Evolutionary conservation across 2,113 vertebrate species (phyloP).

Genomic region (Ceyx margarethae): DNA sequence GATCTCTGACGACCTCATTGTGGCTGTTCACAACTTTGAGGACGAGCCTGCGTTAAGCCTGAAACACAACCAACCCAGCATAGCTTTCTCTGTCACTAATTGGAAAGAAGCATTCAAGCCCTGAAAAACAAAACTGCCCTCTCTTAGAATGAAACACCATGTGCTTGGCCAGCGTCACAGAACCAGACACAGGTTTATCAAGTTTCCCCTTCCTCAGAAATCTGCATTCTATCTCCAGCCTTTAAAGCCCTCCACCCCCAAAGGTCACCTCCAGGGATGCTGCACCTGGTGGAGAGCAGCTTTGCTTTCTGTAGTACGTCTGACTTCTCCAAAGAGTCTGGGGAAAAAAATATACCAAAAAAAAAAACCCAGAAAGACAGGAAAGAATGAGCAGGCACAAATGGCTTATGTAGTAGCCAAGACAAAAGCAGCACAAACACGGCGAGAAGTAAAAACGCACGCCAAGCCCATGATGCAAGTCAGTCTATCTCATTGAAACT

Average conservation of each 20-base stretch:
- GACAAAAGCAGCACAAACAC: neutral
- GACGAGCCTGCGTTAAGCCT: neutral
- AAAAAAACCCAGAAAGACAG: neutral
- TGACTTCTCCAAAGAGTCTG: neutral
- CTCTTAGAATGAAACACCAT: neutral
- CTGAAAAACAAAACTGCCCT: neutral
- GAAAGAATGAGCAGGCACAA: neutral
- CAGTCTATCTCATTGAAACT: neutral
- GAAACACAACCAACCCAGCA: neutral
- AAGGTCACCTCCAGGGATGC: neutral
- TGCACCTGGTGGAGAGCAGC: neutral
- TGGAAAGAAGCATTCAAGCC: neutral
- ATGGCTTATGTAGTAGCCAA: neutral
- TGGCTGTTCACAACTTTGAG: neutral
- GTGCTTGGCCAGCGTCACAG: neutral
- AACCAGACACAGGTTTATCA: neutral
- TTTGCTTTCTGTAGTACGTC: neutral
- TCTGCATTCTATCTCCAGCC: neutral
- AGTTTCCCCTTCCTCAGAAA: neutral
- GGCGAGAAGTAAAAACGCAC: neutral
- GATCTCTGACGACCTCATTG: slow-evolving; percentile 1
- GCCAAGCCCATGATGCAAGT: neutral
- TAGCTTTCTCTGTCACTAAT: neutral
- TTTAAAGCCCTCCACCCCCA: neutral
- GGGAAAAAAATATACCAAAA: too few species aligned